Evolutionary conservation across 2,797 vertebrate species (phyloP).

Genomic region (Ataeniobius toweri): DNA sequence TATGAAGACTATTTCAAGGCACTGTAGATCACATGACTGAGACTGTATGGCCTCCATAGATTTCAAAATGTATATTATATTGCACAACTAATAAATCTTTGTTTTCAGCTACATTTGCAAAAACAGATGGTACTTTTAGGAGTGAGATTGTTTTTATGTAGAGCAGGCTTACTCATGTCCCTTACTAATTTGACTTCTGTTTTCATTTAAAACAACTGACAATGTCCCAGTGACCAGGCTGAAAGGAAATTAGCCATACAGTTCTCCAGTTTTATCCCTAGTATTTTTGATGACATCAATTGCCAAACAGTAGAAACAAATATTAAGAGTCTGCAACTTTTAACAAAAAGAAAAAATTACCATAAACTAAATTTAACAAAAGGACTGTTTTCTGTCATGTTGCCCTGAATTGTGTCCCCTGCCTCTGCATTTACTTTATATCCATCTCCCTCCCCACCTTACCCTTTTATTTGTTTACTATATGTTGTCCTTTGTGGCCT

Average conservation of each 20-base stretch:
- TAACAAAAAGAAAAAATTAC: neutral
- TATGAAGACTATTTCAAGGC: neutral
- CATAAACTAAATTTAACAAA: neutral
- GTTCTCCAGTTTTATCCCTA: neutral
- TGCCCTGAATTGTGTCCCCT: neutral
- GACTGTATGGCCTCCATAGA: neutral
- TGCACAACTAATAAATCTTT: neutral
- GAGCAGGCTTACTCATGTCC: neutral
- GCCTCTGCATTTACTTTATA: conserved; percentile 20
- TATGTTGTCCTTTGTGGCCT: conserved; percentile 49
- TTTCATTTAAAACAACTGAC: neutral
- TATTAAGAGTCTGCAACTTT: neutral
- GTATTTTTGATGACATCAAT: neutral
- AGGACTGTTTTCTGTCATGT: neutral
- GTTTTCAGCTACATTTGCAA: neutral
- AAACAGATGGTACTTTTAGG: neutral
- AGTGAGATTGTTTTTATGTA: neutral
- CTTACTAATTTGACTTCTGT: neutral
- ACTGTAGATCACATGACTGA: neutral
- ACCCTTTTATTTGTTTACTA: conserved; percentile 7
- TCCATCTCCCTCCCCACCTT: neutral
- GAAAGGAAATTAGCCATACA: neutral
- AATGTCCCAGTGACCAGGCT: neutral
- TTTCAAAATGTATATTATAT: too few relatives aligned
- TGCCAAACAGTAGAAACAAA: neutral